Percentiles rank a stretch among this genome's conserved stretches.
These are phyloP conservation scores for Muscicapa striata DNA, from an alignment of 2,797 vertebrate genomes.

Conservation along the genomic window DNA sequence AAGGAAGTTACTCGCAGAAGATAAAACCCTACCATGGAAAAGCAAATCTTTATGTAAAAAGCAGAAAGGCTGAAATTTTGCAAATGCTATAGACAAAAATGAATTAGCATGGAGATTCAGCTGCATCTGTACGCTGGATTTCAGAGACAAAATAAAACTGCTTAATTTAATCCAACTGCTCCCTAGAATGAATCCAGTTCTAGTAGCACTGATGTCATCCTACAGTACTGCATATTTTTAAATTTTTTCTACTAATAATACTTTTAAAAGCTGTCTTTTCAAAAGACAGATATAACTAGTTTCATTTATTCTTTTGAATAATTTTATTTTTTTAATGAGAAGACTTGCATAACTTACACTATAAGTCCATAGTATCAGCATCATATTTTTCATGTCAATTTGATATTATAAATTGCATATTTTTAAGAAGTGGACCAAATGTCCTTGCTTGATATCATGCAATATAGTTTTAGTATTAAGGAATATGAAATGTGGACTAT, in stretches of 20 bases:
- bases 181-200: neutral
- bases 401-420: neutral
- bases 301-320: fast-evolving
- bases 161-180: neutral
- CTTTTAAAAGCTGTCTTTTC: neutral
- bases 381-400: neutral
- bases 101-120: neutral
- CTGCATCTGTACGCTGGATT: neutral
- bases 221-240: neutral
- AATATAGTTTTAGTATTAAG: neutral
- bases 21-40: neutral
- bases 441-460: neutral
- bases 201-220: neutral
- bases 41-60: neutral
- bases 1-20: neutral
- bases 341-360: neutral
- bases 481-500: neutral
- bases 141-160: neutral
- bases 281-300: neutral
- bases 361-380: fast-evolving
- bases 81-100: neutral
- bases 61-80: neutral
- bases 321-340: neutral
- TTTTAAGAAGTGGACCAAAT: neutral
- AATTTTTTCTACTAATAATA: neutral